Evolutionary conservation across 2,797 vertebrate species (phyloP), one percentile per base, ranked within the genome.

Genomic region (Artibeus jamaicensis): DNA sequence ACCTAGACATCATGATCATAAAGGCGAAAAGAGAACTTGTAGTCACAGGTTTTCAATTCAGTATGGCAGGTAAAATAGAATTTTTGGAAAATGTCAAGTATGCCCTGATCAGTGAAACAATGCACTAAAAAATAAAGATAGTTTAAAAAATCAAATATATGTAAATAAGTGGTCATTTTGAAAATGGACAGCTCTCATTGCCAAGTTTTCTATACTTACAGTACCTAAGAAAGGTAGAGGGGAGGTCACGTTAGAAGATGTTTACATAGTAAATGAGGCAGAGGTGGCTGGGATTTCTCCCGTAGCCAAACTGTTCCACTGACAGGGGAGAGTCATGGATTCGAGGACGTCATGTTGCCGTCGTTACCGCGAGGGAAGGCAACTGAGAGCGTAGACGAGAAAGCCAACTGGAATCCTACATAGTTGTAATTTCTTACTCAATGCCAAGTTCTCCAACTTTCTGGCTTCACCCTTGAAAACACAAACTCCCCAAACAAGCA

Each of bases 391-490:
- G 2, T 7, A 76, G 48, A 88, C 34, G 46, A 91, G 73, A 90
- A 83, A 19, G 37, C 26, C 73, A 68, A 18, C 5, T 65, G 74
- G 26, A 89, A 55, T 44, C 71, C 12, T 55, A 16, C 34, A 11
- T 18, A 29, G 67, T 11, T 96, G n/a, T 18, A 67, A 70, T 79
- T 70, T 93, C 34, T 77, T 18, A 57, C n/a, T 74, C 67, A n/a
- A 94, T 62, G 34, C 53, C 55, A 96, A 88, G 24, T 67, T 53
- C 11, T 70, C 44, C 48, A 83, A 48, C 50, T 81, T 90, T 92
- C 78, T 84, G 68, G 14, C 83, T 92, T 79, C 86, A 77, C 16
- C 92, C 22, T 93, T 79, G 84, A 89, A 94, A 96, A 48, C 2
- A 77, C 0, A 9, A 62, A 78, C 21, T 93, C 29, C 68, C 55